phyloP scores from a whole-genome alignment of 1,140 invertebrate genomes.

The Drosophila triauraria region DNA sequence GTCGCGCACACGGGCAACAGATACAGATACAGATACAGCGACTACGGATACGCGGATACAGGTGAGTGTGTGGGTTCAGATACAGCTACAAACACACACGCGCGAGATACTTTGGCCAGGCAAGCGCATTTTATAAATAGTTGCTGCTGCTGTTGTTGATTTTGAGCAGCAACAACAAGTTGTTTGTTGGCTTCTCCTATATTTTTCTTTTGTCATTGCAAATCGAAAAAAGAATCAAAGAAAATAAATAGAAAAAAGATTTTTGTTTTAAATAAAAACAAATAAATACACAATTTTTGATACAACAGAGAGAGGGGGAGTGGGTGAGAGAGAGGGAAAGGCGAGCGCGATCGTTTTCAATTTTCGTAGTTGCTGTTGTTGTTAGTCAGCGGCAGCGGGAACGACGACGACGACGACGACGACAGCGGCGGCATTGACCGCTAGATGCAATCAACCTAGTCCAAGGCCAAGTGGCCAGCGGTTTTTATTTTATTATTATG shows the following conservation, averaged over 20 bases:
- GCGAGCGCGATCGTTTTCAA: constrained; percentile 73
- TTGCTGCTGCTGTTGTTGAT: constrained; percentile 68
- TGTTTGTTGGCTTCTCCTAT: constrained; percentile 68
- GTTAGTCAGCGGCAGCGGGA: constrained; percentile 39
- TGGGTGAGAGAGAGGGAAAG: constrained; percentile 15
- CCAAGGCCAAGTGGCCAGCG: constrained; percentile 83
- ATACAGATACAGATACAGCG: constrained; percentile 29
- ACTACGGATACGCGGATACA: constrained; percentile 9
- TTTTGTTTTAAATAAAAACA: constrained; percentile 32
- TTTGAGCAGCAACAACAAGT: constrained; percentile 65
- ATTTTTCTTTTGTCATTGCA: constrained; percentile 71
- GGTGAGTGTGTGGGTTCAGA: constrained; percentile 1
- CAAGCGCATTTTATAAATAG: constrained; percentile 82
- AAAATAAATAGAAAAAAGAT: constrained; percentile 43
- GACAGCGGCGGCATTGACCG: constrained; percentile 75
- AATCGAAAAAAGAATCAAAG: constrained; percentile 60
- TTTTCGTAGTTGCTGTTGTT: constrained; percentile 61
- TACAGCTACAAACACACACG: constrained; percentile 35
- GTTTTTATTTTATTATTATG: constrained; percentile 71
- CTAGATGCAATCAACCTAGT: constrained; percentile 85
- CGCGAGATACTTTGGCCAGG: constrained; percentile 60
- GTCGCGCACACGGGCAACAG: constrained; percentile 49
- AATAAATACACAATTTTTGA: constrained; percentile 31
- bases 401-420: constrained; percentile 27
- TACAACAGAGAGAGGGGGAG: constrained; percentile 17